Evolutionary conservation across 1,140 invertebrate species (phyloP), one percentile per base, ranked within the genome.

Genomic region (Lycorma delicatula): DNA sequence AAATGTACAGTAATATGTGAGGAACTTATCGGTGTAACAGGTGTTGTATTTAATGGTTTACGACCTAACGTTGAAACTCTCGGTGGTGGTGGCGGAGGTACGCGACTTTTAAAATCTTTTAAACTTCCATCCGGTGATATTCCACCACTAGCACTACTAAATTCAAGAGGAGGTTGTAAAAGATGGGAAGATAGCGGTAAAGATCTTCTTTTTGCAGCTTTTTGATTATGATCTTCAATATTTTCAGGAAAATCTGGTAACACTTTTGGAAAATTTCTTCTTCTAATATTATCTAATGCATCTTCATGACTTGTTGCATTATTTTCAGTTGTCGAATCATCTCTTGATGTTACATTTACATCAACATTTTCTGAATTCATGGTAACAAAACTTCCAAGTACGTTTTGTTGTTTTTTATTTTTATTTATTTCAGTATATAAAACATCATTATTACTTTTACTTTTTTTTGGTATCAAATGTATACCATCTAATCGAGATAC

Each of bases 211-310:
- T 50, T 63, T 34, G 50, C 46, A 4, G 53, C 44, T 41, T 59
- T 47, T 31, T 36, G 22, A 18, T 29, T 16, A 23, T 47, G 41
- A 27, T 26, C 29, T 63, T 77, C 74, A 2, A 65, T 62, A 31
- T 56, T 62, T 56, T 72, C 74, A 22, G 81, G 81, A 61, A 81
- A 77, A 68, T 87, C 87, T 18, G 87, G 88, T 25, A 91, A 66
- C 5, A 90, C 87, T 77, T 89, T 90, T 0, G 87, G 88, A 68
- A 84, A 89, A 65, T 89, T 89, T 59, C 85, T 74, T 56, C 83
- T 75, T 69, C 85, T 84, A 26, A 90, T 85, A 5, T 81, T 83
- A 48, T 78, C 74, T 34, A 90, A 70, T 1, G 86, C 79, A 65
- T 89, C 85, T 63, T 84, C 84, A 3, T 82, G 77, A 9, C 78